Evolutionary conservation across 2,888 invertebrate genomes (phyloP).

Genomic region (Lysandra coridon): DNA sequence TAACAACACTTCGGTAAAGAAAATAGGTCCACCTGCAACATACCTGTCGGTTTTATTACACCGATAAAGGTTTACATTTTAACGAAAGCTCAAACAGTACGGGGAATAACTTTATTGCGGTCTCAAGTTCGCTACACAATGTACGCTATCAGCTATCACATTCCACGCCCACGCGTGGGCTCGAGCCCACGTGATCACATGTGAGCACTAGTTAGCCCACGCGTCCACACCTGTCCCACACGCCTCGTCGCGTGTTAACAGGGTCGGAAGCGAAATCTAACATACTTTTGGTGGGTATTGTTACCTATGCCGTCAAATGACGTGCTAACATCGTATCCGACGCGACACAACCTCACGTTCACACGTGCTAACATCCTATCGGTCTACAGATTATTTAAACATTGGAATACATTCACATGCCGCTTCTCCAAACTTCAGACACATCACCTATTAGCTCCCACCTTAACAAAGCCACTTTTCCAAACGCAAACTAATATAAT

Average conservation of each 20-base stretch:
- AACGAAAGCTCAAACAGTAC: not conserved
- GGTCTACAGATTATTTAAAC: not conserved
- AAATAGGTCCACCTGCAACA: not conserved
- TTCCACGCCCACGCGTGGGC: constrained; percentile 18
- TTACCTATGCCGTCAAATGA: too few species aligned
- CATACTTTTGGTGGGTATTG: not conserved
- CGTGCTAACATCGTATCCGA: not conserved
- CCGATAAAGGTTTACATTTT: not conserved
- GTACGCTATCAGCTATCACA: constrained; percentile 13
- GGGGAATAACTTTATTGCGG: not conserved
- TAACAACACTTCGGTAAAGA: too few species aligned
- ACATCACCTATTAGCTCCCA: too few species aligned
- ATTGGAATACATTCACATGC: too few species aligned
- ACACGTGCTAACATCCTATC: not conserved
- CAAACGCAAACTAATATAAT: too few species aligned
- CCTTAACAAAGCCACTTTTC: too few species aligned
- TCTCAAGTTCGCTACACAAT: not conserved
- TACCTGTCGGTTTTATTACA: not conserved
- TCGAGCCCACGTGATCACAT: not conserved
- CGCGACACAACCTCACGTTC: not conserved
- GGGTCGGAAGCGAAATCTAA: not conserved
- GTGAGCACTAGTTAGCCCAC: constrained; percentile 13
- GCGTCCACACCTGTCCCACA: not conserved
- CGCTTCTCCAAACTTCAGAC: too few species aligned
- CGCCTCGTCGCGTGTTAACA: not conserved